Conservation (phyloP, 2,797 vertebrate species). For the Chloroceryle amazona region DNA sequence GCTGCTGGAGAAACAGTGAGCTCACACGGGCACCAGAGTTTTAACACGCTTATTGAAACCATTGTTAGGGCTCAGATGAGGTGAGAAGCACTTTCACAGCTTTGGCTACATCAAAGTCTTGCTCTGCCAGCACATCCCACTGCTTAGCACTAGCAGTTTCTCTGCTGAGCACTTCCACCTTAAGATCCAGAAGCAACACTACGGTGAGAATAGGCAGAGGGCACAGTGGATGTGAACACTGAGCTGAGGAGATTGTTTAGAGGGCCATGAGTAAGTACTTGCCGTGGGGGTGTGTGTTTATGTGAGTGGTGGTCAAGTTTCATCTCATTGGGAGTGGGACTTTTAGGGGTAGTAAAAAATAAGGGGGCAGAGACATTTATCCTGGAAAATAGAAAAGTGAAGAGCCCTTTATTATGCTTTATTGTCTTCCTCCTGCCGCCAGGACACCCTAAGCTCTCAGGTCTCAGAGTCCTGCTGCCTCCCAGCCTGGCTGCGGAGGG, state of each 20-base stretch:
- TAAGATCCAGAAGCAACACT: neutral
- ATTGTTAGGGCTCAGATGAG: neutral
- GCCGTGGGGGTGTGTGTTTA: no score
- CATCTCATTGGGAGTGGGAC: neutral
- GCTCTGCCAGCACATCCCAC: neutral
- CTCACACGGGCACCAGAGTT: neutral
- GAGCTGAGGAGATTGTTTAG: neutral
- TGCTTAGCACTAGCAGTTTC: neutral
- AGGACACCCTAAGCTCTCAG: neutral
- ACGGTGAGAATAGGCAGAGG: neutral
- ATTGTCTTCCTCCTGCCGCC: neutral
- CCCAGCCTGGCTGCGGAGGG: neutral
- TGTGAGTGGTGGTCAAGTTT: neutral
- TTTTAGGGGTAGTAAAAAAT: neutral
- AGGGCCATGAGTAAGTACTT: neutral
- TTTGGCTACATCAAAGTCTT: neutral
- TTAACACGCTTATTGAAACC: neutral
- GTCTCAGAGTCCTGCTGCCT: neutral
- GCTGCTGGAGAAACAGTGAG: neutral
- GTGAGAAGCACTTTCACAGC: neutral
- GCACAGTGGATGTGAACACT: neutral
- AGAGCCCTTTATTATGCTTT: neutral
- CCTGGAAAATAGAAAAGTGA: neutral
- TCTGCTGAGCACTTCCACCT: neutral
- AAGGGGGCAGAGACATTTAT: neutral